These are phyloP conservation scores for Aethina tumida DNA, from an alignment of 1,140 invertebrate genomes.

Conservation along the genomic window DNA sequence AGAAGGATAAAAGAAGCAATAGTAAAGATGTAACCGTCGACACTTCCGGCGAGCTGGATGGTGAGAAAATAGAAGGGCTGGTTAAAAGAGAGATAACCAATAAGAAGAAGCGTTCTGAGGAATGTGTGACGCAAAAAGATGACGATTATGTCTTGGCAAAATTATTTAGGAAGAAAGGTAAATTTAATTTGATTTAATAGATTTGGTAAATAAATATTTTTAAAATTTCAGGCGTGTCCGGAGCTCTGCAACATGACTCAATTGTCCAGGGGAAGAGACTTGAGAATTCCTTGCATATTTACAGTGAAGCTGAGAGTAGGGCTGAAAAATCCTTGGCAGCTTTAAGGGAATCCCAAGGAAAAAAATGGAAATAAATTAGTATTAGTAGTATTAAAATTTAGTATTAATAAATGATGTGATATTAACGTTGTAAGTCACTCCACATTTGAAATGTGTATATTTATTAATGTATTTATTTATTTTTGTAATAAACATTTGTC, in stretches of 20 bases:
- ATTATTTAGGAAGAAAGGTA: constrained; percentile 43
- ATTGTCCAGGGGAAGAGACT: constrained; percentile 40
- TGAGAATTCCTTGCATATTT: constrained; percentile 37
- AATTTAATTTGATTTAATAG: neutral
- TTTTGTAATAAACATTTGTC: no score
- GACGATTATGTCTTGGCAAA: constrained; percentile 49
- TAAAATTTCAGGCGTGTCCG: constrained; percentile 38
- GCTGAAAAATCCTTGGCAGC: constrained; percentile 43
- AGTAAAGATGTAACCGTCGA: constrained; percentile 23
- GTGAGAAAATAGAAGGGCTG: constrained; percentile 31
- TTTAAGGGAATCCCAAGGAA: constrained; percentile 41
- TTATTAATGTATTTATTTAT: no score
- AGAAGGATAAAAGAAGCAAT: constrained; percentile 31
- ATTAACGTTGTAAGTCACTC: no score
- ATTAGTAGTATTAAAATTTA: no score
- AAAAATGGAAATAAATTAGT: constrained; percentile 36
- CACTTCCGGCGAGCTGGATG: constrained; percentile 28
- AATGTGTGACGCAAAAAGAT: constrained; percentile 23
- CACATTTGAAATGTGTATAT: no score
- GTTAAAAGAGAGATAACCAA: constrained; percentile 29
- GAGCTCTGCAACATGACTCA: constrained; percentile 46
- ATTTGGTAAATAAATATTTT: constrained; percentile 2
- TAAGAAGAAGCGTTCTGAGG: constrained; percentile 13
- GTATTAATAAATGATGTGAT: no score
- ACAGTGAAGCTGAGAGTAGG: constrained; percentile 39